Conservation (phyloP, 2,113 vertebrate genomes). For the Phalacrocorax aristotelis region DNA sequence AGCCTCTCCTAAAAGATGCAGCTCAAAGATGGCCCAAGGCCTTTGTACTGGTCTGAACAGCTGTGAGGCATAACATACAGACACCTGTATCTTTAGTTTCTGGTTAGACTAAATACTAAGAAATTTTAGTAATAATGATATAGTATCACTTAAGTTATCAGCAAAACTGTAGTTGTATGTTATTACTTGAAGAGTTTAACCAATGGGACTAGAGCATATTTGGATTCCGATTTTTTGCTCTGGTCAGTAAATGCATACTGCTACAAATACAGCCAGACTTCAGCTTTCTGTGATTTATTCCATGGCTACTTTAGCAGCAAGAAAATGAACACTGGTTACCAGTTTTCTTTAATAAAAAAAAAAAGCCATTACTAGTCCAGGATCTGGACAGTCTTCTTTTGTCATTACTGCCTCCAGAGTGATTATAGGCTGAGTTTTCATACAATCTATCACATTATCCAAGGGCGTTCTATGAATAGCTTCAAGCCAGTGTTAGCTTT, state of each 20-base stretch:
- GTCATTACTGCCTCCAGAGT: constrained; percentile 30
- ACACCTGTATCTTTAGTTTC: not conserved
- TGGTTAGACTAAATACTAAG: not conserved
- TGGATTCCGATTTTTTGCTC: not conserved
- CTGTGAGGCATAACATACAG: not conserved
- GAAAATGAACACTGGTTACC: constrained; percentile 13
- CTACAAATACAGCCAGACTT: not conserved
- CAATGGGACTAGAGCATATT: not conserved
- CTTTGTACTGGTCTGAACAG: not conserved
- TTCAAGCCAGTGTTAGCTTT: constrained; percentile 41
- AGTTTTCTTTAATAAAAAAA: not conserved
- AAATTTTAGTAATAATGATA: not conserved
- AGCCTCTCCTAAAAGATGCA: not conserved
- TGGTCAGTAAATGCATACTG: not conserved
- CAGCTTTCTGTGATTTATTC: not conserved
- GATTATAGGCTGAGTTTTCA: constrained; percentile 40
- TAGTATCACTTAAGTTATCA: not conserved
- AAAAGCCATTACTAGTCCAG: not conserved
- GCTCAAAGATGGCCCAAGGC: not conserved
- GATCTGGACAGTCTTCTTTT: constrained; percentile 47
- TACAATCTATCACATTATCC: constrained; percentile 60
- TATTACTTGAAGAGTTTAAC: not conserved
- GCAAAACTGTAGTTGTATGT: not conserved
- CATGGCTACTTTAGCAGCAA: not conserved
- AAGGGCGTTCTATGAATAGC: constrained; percentile 67